Evolutionary conservation across 23 tunicate genomes (phyloP).

Genomic region (Trididemnum nubilum): DNA sequence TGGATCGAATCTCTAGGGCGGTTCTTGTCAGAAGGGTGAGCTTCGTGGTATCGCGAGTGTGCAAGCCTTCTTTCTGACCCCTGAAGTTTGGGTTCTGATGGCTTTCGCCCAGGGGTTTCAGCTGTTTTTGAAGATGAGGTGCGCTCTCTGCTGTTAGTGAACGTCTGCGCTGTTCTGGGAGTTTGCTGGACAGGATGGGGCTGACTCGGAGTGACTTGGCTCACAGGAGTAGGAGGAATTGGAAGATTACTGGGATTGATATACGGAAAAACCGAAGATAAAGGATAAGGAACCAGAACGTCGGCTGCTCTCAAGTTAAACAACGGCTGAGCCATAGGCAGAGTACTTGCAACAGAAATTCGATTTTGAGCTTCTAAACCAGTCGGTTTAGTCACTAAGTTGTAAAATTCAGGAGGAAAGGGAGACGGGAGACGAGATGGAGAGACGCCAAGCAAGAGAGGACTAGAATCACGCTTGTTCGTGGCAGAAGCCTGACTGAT

Average conservation of each 20-base stretch:
- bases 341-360: neutral
- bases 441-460: constrained; percentile 20
- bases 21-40: neutral
- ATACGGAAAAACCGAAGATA: neutral
- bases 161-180: neutral
- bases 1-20: neutral
- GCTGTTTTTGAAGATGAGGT: neutral
- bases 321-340: neutral
- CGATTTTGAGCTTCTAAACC: constrained; percentile 11
- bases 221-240: neutral
- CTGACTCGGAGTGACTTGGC: constrained; percentile 14
- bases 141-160: neutral
- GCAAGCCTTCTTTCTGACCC: neutral
- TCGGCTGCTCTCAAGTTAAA: neutral
- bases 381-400: too few species aligned
- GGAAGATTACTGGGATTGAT: neutral
- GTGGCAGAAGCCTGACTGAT: neutral
- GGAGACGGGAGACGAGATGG: constrained; percentile 25
- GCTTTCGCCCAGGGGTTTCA: neutral
- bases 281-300: neutral
- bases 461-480: neutral
- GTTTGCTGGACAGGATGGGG: neutral
- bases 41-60: neutral
- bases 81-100: neutral
- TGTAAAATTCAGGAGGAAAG: constrained; percentile 5